Evolutionary conservation across 2,113 vertebrate species (phyloP).

Genomic region (Proterorhinus semilunaris): DNA sequence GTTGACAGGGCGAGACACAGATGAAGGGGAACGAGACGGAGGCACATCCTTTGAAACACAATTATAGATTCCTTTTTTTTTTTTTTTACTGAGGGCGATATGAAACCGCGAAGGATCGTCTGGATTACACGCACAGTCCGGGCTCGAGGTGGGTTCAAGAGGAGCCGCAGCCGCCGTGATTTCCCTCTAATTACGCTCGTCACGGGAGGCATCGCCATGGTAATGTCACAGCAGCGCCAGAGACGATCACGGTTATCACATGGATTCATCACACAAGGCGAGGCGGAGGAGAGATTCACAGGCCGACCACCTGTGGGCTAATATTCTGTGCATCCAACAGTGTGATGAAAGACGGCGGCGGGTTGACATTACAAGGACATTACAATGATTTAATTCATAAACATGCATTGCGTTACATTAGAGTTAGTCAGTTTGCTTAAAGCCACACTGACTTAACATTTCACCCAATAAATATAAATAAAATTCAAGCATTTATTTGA

Average conservation of each 20-base stretch:
- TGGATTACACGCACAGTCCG: neutral
- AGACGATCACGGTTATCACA: conserved; percentile 14
- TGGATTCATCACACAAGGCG: neutral
- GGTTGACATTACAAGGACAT: too few relatives aligned
- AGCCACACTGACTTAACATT: too few relatives aligned
- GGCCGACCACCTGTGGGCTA: too few relatives aligned
- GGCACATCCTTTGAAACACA: conserved; percentile 13
- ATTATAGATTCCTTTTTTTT: conserved; percentile 26
- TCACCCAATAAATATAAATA: too few relatives aligned
- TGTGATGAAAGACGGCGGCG: too few relatives aligned
- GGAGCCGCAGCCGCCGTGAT: conserved; percentile 36
- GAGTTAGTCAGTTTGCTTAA: too few relatives aligned
- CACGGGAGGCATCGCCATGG: conserved; percentile 43
- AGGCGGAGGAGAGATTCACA: too few relatives aligned
- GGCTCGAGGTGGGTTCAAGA: conserved; percentile 30
- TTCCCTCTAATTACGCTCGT: conserved; percentile 45
- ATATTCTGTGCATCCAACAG: too few relatives aligned
- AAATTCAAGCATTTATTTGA: too few relatives aligned
- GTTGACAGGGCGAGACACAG: neutral
- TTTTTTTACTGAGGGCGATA: neutral
- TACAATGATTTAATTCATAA: too few relatives aligned
- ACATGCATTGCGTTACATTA: too few relatives aligned
- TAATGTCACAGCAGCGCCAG: conserved; percentile 35
- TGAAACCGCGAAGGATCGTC: conserved; percentile 12
- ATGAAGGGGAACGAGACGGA: neutral